phyloP scores from a whole-genome alignment of 2,797 vertebrate genomes.

The Cirrhinus mrigala region DNA sequence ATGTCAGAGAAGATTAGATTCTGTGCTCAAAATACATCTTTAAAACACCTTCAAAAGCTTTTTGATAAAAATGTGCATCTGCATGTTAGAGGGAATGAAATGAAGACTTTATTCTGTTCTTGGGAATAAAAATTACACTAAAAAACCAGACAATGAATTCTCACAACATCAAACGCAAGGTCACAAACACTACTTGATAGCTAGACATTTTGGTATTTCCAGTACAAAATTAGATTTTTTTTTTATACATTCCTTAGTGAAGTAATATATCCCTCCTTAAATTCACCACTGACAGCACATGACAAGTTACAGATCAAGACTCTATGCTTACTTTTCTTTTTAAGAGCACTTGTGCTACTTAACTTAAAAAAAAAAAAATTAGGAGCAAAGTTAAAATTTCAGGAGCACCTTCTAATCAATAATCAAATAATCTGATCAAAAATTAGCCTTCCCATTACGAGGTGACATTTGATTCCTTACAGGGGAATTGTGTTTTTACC shows the following conservation, averaged over 20 bases:
- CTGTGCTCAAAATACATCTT: background rate
- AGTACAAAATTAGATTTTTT: background rate
- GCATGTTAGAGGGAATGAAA: background rate
- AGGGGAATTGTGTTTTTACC: too few species aligned
- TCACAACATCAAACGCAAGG: background rate
- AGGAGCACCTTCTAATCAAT: too few species aligned
- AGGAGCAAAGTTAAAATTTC: too few species aligned
- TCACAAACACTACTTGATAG: background rate
- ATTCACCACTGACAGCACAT: background rate
- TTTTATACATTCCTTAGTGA: background rate
- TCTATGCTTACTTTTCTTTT: too few species aligned
- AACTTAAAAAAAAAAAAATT: too few species aligned
- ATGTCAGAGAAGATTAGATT: background rate
- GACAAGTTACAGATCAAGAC: background rate
- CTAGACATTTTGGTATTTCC: background rate
- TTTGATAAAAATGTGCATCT: background rate
- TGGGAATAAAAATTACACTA: too few species aligned
- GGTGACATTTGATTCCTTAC: too few species aligned
- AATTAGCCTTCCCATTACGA: too few species aligned
- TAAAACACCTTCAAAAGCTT: background rate
- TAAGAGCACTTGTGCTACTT: too few species aligned
- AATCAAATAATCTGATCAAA: too few species aligned
- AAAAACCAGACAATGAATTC: background rate
- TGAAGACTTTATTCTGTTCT: background rate
- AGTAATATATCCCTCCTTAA: background rate